phyloP scores from a whole-genome alignment of 2,113 vertebrate genomes.

The Ailuropoda melanoleuca region DNA sequence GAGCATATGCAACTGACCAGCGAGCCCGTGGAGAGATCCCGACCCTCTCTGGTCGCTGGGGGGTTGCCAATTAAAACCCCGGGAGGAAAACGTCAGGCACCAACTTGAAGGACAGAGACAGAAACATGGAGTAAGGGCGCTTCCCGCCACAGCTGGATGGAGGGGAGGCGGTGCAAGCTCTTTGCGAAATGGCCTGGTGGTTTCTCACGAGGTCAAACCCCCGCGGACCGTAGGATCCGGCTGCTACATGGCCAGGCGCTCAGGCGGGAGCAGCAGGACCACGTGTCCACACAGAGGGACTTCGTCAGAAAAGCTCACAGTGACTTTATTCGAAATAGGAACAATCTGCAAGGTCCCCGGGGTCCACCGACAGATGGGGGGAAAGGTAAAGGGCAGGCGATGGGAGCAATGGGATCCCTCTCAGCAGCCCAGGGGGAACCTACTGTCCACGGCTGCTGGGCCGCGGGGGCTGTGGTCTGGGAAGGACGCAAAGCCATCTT shows the following conservation, averaged over 20 bases:
- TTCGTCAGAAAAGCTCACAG: neutral
- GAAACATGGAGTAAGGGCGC: rapidly evolving
- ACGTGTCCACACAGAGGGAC: neutral
- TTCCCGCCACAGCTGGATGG: rapidly evolving
- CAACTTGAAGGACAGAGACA: rapidly evolving
- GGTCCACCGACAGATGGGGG: neutral
- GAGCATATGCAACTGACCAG: rapidly evolving
- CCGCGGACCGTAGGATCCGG: rapidly evolving
- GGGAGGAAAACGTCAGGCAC: rapidly evolving
- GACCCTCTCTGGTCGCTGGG: rapidly evolving
- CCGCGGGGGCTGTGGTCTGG: neutral
- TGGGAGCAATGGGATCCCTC: neutral
- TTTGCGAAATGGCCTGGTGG: neutral
- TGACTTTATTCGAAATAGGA: neutral
- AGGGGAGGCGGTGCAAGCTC: rapidly evolving
- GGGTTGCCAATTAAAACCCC: rapidly evolving
- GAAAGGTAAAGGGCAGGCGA: too few relatives aligned
- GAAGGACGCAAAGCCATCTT: too few relatives aligned
- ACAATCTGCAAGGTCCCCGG: neutral
- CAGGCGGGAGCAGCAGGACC: neutral
- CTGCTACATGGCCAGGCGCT: neutral
- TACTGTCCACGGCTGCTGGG: too few relatives aligned
- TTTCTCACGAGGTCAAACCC: neutral
- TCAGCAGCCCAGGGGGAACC: neutral
- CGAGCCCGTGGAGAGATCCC: rapidly evolving